Percentiles rank a stretch among this genome's conserved stretches.
phyloP scores from a whole-genome alignment of 2,797 vertebrate species.

The Enteromius thamalakanensis region DNA sequence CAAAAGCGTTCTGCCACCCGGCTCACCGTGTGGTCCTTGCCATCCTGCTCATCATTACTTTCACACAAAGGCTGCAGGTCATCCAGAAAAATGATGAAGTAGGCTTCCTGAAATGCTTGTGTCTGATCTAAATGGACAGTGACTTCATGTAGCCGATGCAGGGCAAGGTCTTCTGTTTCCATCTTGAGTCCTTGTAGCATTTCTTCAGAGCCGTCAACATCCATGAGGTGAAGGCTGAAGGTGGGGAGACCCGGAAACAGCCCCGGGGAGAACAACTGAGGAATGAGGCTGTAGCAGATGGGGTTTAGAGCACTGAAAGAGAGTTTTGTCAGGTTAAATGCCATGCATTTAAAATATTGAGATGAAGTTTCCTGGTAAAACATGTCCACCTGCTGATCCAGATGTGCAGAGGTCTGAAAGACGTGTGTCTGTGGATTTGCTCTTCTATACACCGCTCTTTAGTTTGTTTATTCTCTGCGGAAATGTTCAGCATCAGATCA shows the following conservation, averaged over 20 bases:
- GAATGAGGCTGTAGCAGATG: conserved; percentile 80
- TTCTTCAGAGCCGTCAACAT: conserved; percentile 66
- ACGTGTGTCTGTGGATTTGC: conserved; percentile 68
- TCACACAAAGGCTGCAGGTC: conserved; percentile 62
- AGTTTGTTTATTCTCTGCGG: conserved; percentile 82
- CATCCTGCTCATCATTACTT: conserved; percentile 22
- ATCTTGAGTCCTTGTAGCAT: conserved; percentile 70
- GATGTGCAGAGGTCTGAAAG: conserved; percentile 78
- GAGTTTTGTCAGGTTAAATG: not conserved
- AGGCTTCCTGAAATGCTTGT: conserved; percentile 81
- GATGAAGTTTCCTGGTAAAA: not conserved
- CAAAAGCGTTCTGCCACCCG: conserved; percentile 71
- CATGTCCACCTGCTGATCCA: conserved; percentile 88
- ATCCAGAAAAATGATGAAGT: conserved; percentile 85
- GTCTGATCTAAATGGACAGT: conserved; percentile 74
- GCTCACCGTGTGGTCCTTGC: conserved; percentile 63
- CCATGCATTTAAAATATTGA: not conserved
- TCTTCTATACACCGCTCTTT: conserved; percentile 66
- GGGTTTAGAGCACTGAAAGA: conserved; percentile 79
- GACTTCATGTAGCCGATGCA: conserved; percentile 76
- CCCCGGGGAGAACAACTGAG: conserved; percentile 79
- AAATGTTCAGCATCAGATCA: conserved; percentile 79
- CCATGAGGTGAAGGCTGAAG: conserved; percentile 86
- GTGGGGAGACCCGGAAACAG: conserved; percentile 74
- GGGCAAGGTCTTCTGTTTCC: conserved; percentile 80